phyloP scores from a whole-genome alignment of 2,113 vertebrate species.

The Albula goreensis region DNA sequence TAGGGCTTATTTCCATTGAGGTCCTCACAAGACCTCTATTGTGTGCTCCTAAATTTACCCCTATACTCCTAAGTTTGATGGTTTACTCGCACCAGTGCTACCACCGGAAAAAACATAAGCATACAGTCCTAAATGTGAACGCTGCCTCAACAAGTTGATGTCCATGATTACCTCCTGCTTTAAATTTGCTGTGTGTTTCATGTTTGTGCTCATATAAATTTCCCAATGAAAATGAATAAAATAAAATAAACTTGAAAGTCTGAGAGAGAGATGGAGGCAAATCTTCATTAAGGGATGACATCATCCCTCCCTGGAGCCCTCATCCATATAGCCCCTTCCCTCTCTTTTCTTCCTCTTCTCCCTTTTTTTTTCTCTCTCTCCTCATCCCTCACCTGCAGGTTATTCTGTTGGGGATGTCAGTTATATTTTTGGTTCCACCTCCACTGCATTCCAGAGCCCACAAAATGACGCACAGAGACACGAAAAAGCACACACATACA shows the following conservation, averaged over 20 bases:
- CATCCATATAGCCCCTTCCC: background rate
- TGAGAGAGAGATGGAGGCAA: constrained; percentile 22
- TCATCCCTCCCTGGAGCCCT: constrained; percentile 43
- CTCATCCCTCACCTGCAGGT: background rate
- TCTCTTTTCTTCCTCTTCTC: background rate
- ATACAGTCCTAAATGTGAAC: no score
- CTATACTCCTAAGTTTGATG: no score
- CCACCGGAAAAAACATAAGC: no score
- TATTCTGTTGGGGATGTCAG: background rate
- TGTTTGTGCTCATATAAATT: no score
- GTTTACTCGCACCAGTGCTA: no score
- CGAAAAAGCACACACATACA: constrained; percentile 2
- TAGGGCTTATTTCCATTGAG: no score
- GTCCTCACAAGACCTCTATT: no score
- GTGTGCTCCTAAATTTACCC: no score
- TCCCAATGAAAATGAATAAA: background rate
- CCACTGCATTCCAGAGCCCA: background rate
- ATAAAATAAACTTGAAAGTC: background rate
- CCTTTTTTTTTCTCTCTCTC: background rate
- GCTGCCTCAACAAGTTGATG: no score
- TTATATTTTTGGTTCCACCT: background rate
- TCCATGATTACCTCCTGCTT: no score
- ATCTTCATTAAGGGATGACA: constrained; percentile 64
- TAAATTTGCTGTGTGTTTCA: no score
- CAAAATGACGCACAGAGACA: background rate